Evolutionary conservation across 2,113 vertebrate species (phyloP).

Genomic region (Thryonomys swinderianus): DNA sequence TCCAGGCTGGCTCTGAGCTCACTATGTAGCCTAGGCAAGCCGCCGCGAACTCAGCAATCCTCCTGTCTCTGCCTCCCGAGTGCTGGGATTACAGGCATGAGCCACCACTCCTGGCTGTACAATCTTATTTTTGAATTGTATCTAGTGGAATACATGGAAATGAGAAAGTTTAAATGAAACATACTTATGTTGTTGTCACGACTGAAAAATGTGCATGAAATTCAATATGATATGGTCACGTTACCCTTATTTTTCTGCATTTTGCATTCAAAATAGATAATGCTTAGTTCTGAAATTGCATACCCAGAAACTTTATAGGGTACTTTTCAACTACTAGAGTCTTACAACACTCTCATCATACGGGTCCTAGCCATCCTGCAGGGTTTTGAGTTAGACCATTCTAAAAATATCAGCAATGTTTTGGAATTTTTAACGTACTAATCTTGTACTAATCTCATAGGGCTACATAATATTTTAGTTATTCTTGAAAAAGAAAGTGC

Average conservation of each 20-base stretch:
- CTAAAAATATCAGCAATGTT: background rate
- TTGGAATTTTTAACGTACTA: background rate
- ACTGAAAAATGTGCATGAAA: constrained; percentile 40
- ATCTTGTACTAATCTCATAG: background rate
- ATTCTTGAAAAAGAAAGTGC: background rate
- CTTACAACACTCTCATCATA: background rate
- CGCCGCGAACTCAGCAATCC: too few species aligned
- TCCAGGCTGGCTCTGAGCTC: too few species aligned
- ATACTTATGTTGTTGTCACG: background rate
- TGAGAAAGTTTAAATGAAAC: background rate
- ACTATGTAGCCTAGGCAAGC: too few species aligned
- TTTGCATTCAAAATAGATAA: constrained; percentile 31
- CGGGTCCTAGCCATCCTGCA: background rate
- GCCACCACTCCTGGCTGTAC: too few species aligned
- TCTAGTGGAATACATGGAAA: background rate
- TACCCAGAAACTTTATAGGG: background rate
- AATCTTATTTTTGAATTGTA: background rate
- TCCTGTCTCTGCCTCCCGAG: too few species aligned
- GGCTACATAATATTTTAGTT: background rate
- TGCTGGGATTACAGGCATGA: too few species aligned
- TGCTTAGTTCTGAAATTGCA: background rate
- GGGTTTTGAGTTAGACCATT: background rate
- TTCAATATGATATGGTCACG: background rate
- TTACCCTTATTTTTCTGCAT: constrained; percentile 32
- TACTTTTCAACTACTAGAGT: background rate